Evolutionary conservation across 30 jellyfish, hydroid and myxozoan genomes (phyloP), one percentile per base, ranked within the genome.

Genomic region (Aurelia coerulea): DNA sequence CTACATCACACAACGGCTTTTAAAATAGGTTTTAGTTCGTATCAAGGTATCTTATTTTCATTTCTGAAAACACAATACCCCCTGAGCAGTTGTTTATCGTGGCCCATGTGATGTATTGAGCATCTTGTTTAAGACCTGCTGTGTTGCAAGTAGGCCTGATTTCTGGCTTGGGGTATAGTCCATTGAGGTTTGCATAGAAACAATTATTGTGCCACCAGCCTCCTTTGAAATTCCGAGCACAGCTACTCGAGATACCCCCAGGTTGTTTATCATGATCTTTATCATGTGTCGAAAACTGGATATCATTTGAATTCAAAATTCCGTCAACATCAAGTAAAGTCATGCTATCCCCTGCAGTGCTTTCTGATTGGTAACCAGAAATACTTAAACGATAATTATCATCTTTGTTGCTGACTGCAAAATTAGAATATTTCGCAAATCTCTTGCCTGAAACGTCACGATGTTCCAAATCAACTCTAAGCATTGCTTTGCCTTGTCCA

Each of bases 181-280:
- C 70, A 64, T 83, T 83, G 10, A 83, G 74, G 67, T 52, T 19
- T 5, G 80, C 87, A 58, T 17, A 17, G 19, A 62, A 42, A 63
- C 92, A 71, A 10, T 0, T 1, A 10, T 63, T 54, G 33, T 69
- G 63, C 92, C 92, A 83, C 92, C 92, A 83, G 8, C 92, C 92
- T 12, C 86, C 86, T 41, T 54, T 29, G 64, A 1, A 71, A 10
- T 0, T 17, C 16, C 15, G n/a, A 6, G 86, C 92, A 71, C 92
- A 83, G 59, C 74, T 83, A 35, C 19, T 68, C 15, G 87, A 83
- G 59, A 63, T 83, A 35, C 11, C 68, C 15, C 3, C 68, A 11
- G 51, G 1, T 1, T 1, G 0, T 0, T 16, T 34, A 39, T 71
- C 86, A 42, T 72, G 62, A 33, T 83, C 86, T 7, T 41, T 31